Conservation (phyloP, 2,113 vertebrate species). For the Campylomormyrus tamandua region DNA sequence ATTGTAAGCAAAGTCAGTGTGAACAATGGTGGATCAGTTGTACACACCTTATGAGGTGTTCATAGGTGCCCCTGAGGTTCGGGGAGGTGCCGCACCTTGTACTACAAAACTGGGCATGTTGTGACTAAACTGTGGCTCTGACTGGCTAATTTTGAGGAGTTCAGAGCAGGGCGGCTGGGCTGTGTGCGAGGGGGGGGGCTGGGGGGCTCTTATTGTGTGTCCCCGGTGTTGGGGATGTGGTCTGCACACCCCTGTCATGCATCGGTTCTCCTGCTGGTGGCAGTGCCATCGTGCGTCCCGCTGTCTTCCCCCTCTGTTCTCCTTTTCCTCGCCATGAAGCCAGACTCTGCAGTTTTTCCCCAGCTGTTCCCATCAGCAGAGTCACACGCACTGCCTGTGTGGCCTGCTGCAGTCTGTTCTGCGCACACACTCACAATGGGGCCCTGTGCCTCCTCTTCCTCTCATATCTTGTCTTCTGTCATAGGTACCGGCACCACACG, state of each 20-base stretch:
- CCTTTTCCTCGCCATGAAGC: constrained; percentile 39
- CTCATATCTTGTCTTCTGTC: background rate
- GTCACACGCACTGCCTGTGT: constrained; percentile 18
- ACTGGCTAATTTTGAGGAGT: background rate
- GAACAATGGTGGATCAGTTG: background rate
- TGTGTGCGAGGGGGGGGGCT: background rate
- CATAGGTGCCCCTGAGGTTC: background rate
- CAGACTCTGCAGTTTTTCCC: constrained; percentile 27
- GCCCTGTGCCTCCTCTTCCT: background rate
- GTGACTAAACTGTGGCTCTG: background rate
- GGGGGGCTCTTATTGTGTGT: background rate
- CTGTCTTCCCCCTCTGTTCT: constrained; percentile 37
- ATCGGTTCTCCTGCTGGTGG: too few relatives aligned
- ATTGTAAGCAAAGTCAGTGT: background rate
- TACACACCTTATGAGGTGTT: background rate
- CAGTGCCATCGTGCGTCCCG: background rate
- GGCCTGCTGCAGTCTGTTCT: background rate
- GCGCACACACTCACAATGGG: background rate
- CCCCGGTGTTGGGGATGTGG: too few relatives aligned
- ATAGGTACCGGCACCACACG: constrained; percentile 53
- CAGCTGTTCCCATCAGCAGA: background rate
- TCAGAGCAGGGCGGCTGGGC: background rate
- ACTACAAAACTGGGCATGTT: background rate
- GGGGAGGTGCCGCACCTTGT: background rate
- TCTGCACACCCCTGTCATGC: background rate